Percentiles rank a stretch among this genome's conserved stretches.
phyloP scores from a whole-genome alignment of 2,797 vertebrate species.

The Anguilla marmorata region DNA sequence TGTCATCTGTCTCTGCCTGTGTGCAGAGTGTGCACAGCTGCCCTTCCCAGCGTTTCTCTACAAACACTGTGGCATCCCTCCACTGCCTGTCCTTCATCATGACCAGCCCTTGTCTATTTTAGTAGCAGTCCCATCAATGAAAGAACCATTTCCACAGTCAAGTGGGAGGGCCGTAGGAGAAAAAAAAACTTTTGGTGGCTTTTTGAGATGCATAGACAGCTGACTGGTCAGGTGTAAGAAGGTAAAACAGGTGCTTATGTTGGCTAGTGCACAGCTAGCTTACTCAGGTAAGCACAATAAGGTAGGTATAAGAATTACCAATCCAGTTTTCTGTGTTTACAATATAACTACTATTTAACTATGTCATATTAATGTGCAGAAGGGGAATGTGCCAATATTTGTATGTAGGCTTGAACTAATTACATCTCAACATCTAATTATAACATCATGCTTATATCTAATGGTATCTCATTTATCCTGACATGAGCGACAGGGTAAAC shows the following conservation, averaged over 20 bases:
- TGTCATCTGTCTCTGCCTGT: slow-evolving; percentile 32
- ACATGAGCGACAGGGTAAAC: neutral
- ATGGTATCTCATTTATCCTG: neutral
- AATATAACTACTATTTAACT: neutral
- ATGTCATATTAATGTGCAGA: neutral
- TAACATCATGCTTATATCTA: neutral
- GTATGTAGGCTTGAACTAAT: neutral
- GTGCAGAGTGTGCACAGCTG: slow-evolving; percentile 72
- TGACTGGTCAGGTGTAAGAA: neutral
- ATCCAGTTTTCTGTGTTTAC: neutral
- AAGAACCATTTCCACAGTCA: slow-evolving; percentile 39
- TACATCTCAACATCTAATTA: neutral
- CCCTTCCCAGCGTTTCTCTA: slow-evolving; percentile 53
- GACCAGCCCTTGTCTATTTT: slow-evolving; percentile 54
- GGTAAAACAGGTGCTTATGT: neutral
- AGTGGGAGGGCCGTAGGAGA: neutral
- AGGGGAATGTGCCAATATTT: too few relatives aligned
- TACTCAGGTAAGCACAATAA: neutral
- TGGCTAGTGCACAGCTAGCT: neutral
- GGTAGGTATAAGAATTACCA: neutral
- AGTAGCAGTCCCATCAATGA: slow-evolving; percentile 39
- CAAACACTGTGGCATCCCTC: slow-evolving; percentile 63
- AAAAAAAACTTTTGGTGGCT: neutral
- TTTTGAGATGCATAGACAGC: neutral
- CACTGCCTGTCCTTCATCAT: slow-evolving; percentile 55